Evolutionary conservation across 2,797 vertebrate species (phyloP), one percentile per base, ranked within the genome.

Genomic region (Gorsachius magnificus): DNA sequence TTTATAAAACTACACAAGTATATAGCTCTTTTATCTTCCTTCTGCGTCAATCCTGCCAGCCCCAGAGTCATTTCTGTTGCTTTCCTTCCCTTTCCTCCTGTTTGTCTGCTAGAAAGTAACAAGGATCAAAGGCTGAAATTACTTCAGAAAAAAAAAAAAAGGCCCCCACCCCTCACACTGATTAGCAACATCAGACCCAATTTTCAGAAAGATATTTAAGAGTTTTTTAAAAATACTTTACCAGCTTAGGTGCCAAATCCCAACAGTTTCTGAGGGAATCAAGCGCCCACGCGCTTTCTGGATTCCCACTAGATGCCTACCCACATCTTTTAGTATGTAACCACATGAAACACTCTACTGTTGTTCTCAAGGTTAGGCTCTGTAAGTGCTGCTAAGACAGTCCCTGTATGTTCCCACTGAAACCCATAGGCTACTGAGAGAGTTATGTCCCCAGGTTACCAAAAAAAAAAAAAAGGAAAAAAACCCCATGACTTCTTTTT

Each of bases 181-280:
- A 87, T 88, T 65, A 90, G 70, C 83, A 89, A 84, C 85, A 94
- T 87, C 83, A 87, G 93, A 76, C 43, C 58, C 2, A 81, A 82
- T 50, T 91, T 95, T 83, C 83, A 89, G 83, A 74, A 50, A 82
- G 81, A 93, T 76, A 83, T 65, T 89, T 48, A 58, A 50, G 90
- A 95, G 74, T 81, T 87, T 87, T 92, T 94, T 89, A 70, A 45
- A 89, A 94, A 94, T 93, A 87, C 81, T 94, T 94, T 28, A 79
- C 83, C 81, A 80, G 81, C 60, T 89, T 94, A 84, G 75, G 92
- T 96, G 95, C 95, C 96, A 97, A 96, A 97, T 93, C 81, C 81
- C 95, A 84, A 75, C 93, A 74, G 95, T 61, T 90, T 96, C 93
- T 33, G 33, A 94, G 83, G 83, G 93, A 90, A 96, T 87, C 54